phyloP scores from a whole-genome alignment of 2,797 vertebrate species.

The Brachyrhaphis roseni region DNA sequence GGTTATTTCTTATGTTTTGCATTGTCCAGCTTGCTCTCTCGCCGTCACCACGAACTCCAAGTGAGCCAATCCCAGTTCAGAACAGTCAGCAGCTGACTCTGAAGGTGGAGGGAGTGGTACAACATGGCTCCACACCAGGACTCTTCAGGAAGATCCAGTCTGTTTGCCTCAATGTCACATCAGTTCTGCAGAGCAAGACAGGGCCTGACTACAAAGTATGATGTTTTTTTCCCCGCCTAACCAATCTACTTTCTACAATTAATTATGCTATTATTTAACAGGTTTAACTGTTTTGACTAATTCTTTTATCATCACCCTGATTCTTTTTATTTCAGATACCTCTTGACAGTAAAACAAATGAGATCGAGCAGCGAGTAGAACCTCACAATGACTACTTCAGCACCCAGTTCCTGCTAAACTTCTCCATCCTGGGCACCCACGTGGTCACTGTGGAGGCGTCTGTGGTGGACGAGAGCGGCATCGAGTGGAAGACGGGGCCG shows the following conservation, averaged over 20 bases:
- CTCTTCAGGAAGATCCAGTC: slow-evolving; percentile 97
- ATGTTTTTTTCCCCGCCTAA: background rate
- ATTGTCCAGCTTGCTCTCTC: slow-evolving; percentile 90
- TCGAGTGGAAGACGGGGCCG: slow-evolving; percentile 96
- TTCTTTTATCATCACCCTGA: background rate
- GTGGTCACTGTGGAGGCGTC: slow-evolving; percentile 94
- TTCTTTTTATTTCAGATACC: slow-evolving; percentile 80
- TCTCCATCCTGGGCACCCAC: slow-evolving; percentile 91
- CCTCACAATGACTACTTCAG: slow-evolving; percentile 99
- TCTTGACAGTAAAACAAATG: slow-evolving; percentile 89
- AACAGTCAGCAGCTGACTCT: slow-evolving; percentile 94
- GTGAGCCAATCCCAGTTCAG: slow-evolving; percentile 94
- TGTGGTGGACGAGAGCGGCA: slow-evolving; percentile 91
- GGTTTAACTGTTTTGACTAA: background rate
- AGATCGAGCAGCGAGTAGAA: slow-evolving; percentile 96
- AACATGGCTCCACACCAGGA: slow-evolving; percentile 93
- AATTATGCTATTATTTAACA: background rate
- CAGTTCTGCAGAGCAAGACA: slow-evolving; percentile 91
- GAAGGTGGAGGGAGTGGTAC: slow-evolving; percentile 97
- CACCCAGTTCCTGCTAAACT: slow-evolving; percentile 96
- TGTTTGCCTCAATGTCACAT: slow-evolving; percentile 93
- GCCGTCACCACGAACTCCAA: slow-evolving; percentile 91
- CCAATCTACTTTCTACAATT: background rate
- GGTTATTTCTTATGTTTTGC: background rate
- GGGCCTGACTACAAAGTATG: slow-evolving; percentile 92